Evolutionary conservation across 2,888 invertebrate species (phyloP).

Genomic region (Drosophila kambysellisi): DNA sequence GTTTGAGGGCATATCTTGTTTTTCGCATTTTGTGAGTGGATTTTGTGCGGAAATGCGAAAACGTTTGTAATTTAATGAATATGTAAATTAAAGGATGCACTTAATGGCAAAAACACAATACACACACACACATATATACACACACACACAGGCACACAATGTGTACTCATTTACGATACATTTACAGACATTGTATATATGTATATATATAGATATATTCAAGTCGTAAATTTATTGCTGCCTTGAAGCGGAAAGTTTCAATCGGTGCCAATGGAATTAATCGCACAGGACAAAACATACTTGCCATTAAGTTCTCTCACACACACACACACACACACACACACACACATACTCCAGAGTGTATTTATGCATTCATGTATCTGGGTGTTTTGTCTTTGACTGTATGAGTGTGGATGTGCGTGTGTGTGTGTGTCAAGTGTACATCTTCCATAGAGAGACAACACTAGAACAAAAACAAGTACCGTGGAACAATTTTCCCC

Average conservation of each 20-base stretch:
- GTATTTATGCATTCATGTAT: slow-evolving; percentile 66
- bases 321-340: slow-evolving; percentile 12
- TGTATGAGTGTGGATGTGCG: slow-evolving; percentile 25
- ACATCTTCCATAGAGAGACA: slow-evolving; percentile 42
- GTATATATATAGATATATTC: slow-evolving; percentile 4
- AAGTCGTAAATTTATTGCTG: slow-evolving; percentile 76
- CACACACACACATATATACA: slow-evolving; percentile 8
- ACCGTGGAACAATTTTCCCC: slow-evolving; percentile 37
- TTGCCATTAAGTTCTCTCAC: slow-evolving; percentile 58
- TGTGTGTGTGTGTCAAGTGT: slow-evolving; percentile 50
- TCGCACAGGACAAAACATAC: slow-evolving; percentile 63
- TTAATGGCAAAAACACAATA: slow-evolving; percentile 56
- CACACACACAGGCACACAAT: slow-evolving; percentile 7
- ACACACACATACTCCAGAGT: slow-evolving; percentile 9
- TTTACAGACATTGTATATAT: slow-evolving; percentile 26
- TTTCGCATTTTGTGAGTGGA: slow-evolving; percentile 45
- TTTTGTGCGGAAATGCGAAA: slow-evolving; percentile 62
- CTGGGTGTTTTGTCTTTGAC: slow-evolving; percentile 35
- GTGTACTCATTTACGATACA: slow-evolving; percentile 40
- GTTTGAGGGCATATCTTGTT: slow-evolving; percentile 6
- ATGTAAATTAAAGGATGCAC: slow-evolving; percentile 80
- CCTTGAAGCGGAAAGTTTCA: slow-evolving; percentile 76
- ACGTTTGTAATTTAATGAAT: slow-evolving; percentile 77
- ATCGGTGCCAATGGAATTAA: slow-evolving; percentile 80
- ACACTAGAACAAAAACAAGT: slow-evolving; percentile 50